Evolutionary conservation across 1,140 invertebrate genomes (phyloP), one percentile per base, ranked within the genome.

Genomic region (Dinothrombium tinctorium): DNA sequence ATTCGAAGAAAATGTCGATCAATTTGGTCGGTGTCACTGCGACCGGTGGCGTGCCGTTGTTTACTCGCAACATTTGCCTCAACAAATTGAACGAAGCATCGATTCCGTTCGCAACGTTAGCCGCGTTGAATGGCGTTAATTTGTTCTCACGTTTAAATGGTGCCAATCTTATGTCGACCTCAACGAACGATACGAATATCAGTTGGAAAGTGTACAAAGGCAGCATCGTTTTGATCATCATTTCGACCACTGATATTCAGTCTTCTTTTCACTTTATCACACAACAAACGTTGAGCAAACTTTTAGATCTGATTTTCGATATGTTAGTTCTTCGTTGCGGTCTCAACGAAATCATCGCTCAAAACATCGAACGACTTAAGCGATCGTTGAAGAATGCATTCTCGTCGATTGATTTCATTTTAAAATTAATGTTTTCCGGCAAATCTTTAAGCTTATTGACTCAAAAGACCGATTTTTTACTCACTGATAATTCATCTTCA

Each of bases 141-240:
- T 35, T 43, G 4, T 46, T 46, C 29, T 44, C 41, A 6, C 24
- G 41, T 15, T n/a, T 46, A 8, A 46, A 46, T 37, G 44, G 40
- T 19, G 33, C 31, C 21, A 21, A 43, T n/a, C 23, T 46, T 3
- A 14, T 25, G 19, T 14, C 19, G 8, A 31, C 44, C 2, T 12
- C 22, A 25, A 39, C 25, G 12, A 15, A 23, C 3, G 14, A 24
- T 24, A 37, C 12, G 9, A 21, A 14, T 19, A 42, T 45, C 12
- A 12, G 31, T 17, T 46, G 44, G 44, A 45, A 45, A 37, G 5
- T 38, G 9, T 46, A 29, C 15, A 37, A 43, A 20, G 40, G 35
- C 15, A 37, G 22, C 17, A 26, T 46, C n/a, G 25, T 46, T 12
- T 15, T 46, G 7, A 46, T 45, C 12, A 36, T 31, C 19, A 14